Evolutionary conservation across 1,140 invertebrate species (phyloP).

Genomic region (Oedothorax gibbosus): DNA sequence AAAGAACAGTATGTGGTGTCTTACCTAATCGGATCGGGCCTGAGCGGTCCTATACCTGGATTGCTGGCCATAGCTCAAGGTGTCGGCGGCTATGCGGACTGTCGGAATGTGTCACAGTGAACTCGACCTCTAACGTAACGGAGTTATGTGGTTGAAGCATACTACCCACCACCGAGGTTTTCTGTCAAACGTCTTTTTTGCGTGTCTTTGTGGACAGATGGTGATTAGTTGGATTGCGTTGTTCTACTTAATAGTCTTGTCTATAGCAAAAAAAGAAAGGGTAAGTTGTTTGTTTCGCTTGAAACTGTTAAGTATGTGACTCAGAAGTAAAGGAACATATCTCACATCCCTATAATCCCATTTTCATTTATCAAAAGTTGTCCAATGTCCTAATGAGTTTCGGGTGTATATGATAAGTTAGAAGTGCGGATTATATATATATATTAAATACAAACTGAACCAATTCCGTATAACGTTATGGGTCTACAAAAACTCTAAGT

Average conservation of each 20-base stretch:
- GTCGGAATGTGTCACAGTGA: constrained; percentile 70
- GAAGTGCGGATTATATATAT: too few species aligned
- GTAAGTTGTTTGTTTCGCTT: constrained; percentile 36
- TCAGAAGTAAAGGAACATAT: not conserved
- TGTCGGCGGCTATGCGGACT: constrained; percentile 72
- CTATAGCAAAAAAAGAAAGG: constrained; percentile 61
- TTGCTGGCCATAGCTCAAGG: constrained; percentile 78
- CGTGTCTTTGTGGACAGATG: constrained; percentile 74
- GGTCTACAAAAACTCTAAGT: too few species aligned
- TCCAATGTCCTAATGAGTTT: too few species aligned
- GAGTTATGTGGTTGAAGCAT: constrained; percentile 40
- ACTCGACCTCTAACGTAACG: constrained; percentile 60
- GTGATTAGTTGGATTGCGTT: constrained; percentile 70
- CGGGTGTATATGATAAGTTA: too few species aligned
- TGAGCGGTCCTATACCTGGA: constrained; percentile 91
- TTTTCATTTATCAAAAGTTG: too few species aligned
- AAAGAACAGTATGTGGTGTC: constrained; percentile 77
- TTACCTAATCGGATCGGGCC: constrained; percentile 80
- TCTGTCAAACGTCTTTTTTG: constrained; percentile 76
- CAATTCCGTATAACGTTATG: too few species aligned
- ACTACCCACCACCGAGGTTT: constrained; percentile 66
- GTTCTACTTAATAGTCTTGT: constrained; percentile 69
- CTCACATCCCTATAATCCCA: not conserved
- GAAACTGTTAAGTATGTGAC: not conserved
- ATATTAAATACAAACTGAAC: too few species aligned